Evolutionary conservation across 2,888 invertebrate species (phyloP).

Genomic region (Tachina lurida): DNA sequence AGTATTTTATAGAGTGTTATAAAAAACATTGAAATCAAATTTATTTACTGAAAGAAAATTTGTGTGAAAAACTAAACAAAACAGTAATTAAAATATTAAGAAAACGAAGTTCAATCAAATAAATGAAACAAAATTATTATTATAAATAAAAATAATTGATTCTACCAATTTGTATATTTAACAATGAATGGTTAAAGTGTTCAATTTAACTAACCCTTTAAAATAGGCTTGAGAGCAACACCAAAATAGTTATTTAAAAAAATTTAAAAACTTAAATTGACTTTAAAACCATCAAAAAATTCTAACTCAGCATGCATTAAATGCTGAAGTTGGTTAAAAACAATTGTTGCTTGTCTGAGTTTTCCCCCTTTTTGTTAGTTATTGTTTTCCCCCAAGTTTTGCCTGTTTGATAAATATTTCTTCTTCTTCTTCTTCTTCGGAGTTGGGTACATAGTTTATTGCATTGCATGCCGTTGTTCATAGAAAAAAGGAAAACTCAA

Average conservation of each 20-base stretch:
- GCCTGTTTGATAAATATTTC: background rate
- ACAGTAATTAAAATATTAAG: background rate
- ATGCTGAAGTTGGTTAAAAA: constrained; percentile 46
- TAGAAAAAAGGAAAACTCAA: constrained; percentile 41
- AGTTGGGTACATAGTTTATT: constrained; percentile 52
- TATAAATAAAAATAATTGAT: background rate
- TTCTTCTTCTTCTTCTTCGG: constrained; percentile 22
- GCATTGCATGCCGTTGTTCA: constrained; percentile 60
- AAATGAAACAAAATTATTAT: background rate
- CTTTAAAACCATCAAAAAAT: background rate
- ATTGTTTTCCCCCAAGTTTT: constrained; percentile 37
- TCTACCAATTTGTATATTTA: background rate
- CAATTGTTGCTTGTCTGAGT: constrained; percentile 61
- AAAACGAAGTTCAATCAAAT: background rate
- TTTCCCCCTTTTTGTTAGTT: constrained; percentile 14
- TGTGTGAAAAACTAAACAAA: background rate
- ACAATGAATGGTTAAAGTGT: background rate
- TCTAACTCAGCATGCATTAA: constrained; percentile 22
- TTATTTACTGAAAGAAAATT: constrained; percentile 77
- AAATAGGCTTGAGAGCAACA: constrained; percentile 48
- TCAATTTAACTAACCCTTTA: background rate
- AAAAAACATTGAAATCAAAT: constrained; percentile 79
- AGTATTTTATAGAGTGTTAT: constrained; percentile 79
- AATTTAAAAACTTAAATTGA: background rate
- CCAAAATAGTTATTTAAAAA: constrained; percentile 22